Conservation (phyloP, 2,797 vertebrate genomes). For the Bufotes viridis region DNA sequence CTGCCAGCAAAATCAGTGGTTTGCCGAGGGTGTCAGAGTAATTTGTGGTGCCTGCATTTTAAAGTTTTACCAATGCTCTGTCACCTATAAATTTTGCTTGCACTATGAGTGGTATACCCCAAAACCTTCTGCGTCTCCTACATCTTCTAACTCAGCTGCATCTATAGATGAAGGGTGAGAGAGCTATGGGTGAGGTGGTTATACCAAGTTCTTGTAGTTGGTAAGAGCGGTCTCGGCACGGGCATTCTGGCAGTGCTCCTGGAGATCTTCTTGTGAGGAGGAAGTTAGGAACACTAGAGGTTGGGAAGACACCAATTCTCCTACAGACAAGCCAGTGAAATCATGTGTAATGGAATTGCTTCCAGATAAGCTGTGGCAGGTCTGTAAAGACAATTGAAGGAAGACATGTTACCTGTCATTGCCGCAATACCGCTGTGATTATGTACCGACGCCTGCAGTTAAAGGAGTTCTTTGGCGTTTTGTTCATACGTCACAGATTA, state of each 20-base stretch:
- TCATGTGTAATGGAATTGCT: conserved; percentile 82
- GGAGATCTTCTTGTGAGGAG: conserved; percentile 82
- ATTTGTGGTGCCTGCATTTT: no score
- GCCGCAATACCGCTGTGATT: neutral
- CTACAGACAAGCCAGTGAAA: conserved; percentile 72
- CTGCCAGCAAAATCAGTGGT: no score
- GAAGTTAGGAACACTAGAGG: conserved; percentile 78
- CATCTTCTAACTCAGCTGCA: neutral
- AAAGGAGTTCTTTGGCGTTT: neutral
- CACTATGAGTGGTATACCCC: no score
- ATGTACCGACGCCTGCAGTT: neutral
- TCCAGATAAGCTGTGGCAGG: conserved; percentile 82
- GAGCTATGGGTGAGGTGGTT: conserved; percentile 18
- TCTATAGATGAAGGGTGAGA: neutral
- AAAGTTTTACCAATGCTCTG: no score
- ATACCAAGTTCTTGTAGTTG: conserved; percentile 82
- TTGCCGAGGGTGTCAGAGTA: no score
- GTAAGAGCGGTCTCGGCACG: conserved; percentile 78
- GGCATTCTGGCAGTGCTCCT: conserved; percentile 83
- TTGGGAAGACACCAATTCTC: conserved; percentile 72
- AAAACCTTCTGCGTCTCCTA: neutral
- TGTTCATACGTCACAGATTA: no score
- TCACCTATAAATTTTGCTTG: no score
- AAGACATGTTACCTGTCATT: conserved; percentile 45
- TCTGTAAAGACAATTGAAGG: conserved; percentile 55